Conservation (phyloP, 2,113 vertebrate species). For the Semicossyphus pulcher region DNA sequence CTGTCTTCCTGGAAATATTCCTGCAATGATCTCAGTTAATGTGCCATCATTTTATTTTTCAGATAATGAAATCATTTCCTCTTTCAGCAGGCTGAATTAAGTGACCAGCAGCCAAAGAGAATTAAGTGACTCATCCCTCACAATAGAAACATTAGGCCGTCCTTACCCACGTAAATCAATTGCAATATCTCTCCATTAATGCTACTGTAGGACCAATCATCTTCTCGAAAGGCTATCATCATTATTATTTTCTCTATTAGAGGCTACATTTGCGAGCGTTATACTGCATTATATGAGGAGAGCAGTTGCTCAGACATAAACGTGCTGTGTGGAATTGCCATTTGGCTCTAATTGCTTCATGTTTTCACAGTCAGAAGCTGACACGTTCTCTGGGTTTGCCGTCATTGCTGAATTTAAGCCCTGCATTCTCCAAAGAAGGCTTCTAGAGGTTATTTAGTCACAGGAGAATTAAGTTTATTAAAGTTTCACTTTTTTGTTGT, state of each 20-base stretch:
- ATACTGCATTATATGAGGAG: neutral
- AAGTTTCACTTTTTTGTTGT: no score
- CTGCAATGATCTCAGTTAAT: constrained; percentile 62
- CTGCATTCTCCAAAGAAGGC: no score
- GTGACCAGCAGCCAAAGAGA: constrained; percentile 64
- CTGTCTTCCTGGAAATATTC: constrained; percentile 56
- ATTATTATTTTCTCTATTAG: constrained; percentile 11
- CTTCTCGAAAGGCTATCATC: constrained; percentile 35
- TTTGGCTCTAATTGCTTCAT: neutral
- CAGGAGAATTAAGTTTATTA: no score
- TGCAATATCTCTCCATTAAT: constrained; percentile 58
- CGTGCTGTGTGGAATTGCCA: neutral
- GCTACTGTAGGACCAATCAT: constrained; percentile 23
- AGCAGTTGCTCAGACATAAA: neutral
- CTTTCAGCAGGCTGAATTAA: constrained; percentile 54
- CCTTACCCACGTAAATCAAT: constrained; percentile 57
- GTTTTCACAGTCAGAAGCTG: neutral
- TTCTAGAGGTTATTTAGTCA: no score
- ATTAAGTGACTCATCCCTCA: constrained; percentile 63
- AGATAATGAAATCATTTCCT: constrained; percentile 62
- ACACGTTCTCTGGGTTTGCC: neutral
- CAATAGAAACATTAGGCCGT: constrained; percentile 57
- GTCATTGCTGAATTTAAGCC: no score
- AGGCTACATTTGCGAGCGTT: constrained; percentile 3
- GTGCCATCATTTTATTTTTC: constrained; percentile 51